Conservation (phyloP, 2,113 vertebrate species). For the Ageneiosus marmoratus region DNA sequence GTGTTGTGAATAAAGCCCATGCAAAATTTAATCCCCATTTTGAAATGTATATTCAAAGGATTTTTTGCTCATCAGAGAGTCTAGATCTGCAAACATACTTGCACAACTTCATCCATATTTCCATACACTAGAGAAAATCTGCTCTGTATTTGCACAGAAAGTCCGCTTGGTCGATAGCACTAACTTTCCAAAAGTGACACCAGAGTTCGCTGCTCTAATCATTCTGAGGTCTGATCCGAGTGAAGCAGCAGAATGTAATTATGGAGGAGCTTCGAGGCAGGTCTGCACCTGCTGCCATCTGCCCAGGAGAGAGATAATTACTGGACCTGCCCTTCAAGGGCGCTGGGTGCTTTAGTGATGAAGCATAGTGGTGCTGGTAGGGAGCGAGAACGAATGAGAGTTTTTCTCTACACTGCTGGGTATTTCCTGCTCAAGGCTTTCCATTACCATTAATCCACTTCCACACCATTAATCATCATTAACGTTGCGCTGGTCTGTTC, state of each 20-base stretch:
- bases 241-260: conserved; percentile 56
- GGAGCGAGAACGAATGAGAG: conserved; percentile 17
- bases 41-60: not conserved
- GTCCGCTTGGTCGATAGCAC: not conserved
- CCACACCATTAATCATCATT: conserved; percentile 58
- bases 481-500: conserved; percentile 35
- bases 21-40: not conserved
- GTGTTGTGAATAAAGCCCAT: not conserved
- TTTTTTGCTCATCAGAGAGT: not conserved
- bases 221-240: conserved; percentile 38
- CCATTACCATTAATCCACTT: conserved; percentile 53
- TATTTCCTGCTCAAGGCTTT: conserved; percentile 33
- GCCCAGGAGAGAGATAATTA: conserved; percentile 57
- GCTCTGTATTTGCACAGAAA: conserved; percentile 13
- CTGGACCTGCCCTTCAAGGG: conserved; percentile 54
- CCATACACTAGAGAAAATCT: not conserved
- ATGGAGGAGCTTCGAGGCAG: conserved; percentile 55
- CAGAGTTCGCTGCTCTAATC: conserved; percentile 44
- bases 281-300: conserved; percentile 50
- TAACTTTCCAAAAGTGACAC: conserved; percentile 36
- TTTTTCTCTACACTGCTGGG: conserved; percentile 15
- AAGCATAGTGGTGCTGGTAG: conserved; percentile 15
- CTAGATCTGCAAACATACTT: not conserved
- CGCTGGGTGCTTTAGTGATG: conserved; percentile 29
- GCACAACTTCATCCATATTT: not conserved